Percentiles rank a stretch among this genome's conserved stretches.
phyloP scores from a whole-genome alignment of 2,797 vertebrate genomes.

The Rhynchotus rufescens region DNA sequence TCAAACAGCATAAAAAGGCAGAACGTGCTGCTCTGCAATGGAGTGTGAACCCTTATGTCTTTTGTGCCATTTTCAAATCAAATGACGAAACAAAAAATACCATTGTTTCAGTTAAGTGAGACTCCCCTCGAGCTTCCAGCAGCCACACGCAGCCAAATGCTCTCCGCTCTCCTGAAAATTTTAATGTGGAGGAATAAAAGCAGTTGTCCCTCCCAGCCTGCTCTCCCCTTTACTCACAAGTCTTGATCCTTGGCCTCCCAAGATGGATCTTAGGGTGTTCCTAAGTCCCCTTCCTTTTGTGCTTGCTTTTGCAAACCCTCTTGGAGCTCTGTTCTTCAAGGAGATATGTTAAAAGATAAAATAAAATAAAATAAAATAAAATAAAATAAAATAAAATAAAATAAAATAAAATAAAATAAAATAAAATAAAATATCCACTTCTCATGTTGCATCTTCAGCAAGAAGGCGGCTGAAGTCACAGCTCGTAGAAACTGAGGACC shows the following conservation, averaged over 20 bases:
- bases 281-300: not conserved
- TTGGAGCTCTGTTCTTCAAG: not conserved
- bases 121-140: not conserved
- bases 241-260: not conserved
- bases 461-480: not conserved
- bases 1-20: not conserved
- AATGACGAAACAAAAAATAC: not conserved
- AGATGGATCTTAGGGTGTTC: not conserved
- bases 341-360: not conserved
- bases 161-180: not conserved
- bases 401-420: too few relatives aligned
- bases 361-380: too few relatives aligned
- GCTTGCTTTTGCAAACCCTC: not conserved
- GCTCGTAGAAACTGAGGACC: not conserved
- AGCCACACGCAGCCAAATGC: not conserved
- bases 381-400: too few relatives aligned
- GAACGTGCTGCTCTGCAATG: not conserved
- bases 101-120: not conserved
- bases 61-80: not conserved
- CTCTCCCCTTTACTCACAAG: not conserved
- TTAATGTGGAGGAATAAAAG: not conserved
- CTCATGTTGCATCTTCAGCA: not conserved
- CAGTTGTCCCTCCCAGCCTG: not conserved
- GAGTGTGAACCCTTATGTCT: fast-evolving
- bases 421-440: not conserved